Base-by-base conservation (phyloP, 2,888 invertebrate species). In the Acholoe squamosa region DNA sequence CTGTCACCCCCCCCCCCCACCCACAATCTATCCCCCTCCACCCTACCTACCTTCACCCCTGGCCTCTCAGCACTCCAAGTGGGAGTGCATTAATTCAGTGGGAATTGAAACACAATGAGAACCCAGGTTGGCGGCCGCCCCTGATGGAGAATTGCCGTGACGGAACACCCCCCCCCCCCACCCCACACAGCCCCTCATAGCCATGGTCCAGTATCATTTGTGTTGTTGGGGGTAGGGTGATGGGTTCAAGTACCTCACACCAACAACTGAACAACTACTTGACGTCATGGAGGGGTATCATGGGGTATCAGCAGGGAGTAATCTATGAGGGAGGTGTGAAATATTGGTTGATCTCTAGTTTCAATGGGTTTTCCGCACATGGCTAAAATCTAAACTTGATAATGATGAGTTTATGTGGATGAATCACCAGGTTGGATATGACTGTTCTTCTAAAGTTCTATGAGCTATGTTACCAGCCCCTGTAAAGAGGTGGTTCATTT, bases 151-250 rank as follows among this genome's bases (percentile, higher is more conserved):
- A 61, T 61, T 61, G n/a, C 19, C 61, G 61, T 61, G 61, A n/a
- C 61, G 61, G 61, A 43, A 43, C 12, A 28, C 5, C 71, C 25
- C n/a, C 25, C 28, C 25, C 71, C 1, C 71, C 71, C 71, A n/a
- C 1, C 71, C 3, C 25, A 1, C 25, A n/a, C 28, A 28, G 5
- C 25, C n/a, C 3, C 25, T 12, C 5, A 25, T 5, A 71, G n/a
- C 28, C 25, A 71, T 71, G 71, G 28, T 25, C 71, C n/a, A n/a
- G 71, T 71, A 71, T n/a, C 71, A 71, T 71, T 28, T 28, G 71
- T 3, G 71, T 3, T n/a, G 71, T n/a, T 3, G 71, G 71, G 71
- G 71, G 71, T 7, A 28, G 71, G 71, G 71, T n/a, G 12, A 28
- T 3, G 28, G 28, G 25, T 71, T n/a, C 25, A 25, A 25, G 25